Conservation (phyloP, 2,888 invertebrate genomes). For the Tholera decimalis region DNA sequence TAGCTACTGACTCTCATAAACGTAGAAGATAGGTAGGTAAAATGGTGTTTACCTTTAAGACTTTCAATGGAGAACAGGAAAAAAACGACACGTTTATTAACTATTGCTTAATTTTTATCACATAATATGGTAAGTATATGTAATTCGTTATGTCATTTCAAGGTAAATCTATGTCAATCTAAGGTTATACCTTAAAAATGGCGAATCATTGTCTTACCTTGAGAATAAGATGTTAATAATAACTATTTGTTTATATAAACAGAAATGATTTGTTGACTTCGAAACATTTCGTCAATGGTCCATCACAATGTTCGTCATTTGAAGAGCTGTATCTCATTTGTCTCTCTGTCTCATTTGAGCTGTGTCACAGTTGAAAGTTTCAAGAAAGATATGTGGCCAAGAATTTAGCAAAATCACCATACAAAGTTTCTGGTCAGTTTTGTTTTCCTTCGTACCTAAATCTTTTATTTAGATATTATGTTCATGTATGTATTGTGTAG, state of each 20-base stretch:
- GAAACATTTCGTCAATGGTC: too few relatives aligned
- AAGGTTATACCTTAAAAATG: slow-evolving; percentile 24
- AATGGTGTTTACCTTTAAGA: not conserved
- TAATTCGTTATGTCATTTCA: slow-evolving; percentile 10
- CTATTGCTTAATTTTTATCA: slow-evolving; percentile 4
- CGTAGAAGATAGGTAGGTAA: not conserved
- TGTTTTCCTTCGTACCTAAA: too few relatives aligned
- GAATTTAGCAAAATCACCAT: too few relatives aligned
- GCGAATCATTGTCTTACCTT: slow-evolving; percentile 29
- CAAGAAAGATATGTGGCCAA: too few relatives aligned
- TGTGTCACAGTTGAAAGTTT: too few relatives aligned
- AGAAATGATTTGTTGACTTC: not conserved
- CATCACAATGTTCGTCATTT: too few relatives aligned
- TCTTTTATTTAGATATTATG: too few relatives aligned
- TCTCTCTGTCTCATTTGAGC: too few relatives aligned
- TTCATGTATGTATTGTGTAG: too few relatives aligned
- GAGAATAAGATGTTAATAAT: not conserved
- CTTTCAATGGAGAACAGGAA: not conserved
- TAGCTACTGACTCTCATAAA: too few relatives aligned
- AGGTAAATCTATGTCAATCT: slow-evolving; percentile 21
- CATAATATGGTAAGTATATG: slow-evolving; percentile 3
- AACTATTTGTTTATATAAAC: slow-evolving; percentile 6
- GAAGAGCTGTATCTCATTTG: too few relatives aligned
- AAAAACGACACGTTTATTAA: not conserved
- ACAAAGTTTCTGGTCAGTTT: too few relatives aligned